Evolutionary conservation across 2,797 vertebrate species (phyloP), one percentile per base, ranked within the genome.

Genomic region (Platyrinchus mystaceus): DNA sequence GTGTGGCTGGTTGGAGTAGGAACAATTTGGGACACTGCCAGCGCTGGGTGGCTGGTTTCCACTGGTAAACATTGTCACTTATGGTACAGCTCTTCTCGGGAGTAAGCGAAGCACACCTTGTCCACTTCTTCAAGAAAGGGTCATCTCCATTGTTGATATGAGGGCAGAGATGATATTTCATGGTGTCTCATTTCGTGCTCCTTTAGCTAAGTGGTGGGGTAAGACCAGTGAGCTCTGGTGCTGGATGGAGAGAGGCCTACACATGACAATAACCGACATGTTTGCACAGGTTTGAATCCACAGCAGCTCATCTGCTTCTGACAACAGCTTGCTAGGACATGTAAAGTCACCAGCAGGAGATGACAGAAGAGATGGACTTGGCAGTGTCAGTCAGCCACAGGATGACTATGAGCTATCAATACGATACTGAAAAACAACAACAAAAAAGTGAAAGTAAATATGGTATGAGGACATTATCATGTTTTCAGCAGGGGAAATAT

Each of bases 1-100:
- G 18, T 95, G 94, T 86, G 88, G 90, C 91, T 94, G 90, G 53
- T 81, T 94, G 88, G 89, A 94, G 79, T 30, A 90, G 59, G 56
- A 87, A 53, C 23, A 47, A 50, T 49, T 32, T 96, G 91, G 78
- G 84, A 81, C 13, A 7, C 26, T 79, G 87, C 89, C 86, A 94
- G 39, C 6, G 10, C 70, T 82, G 68, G 60, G 89, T 90, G 69
- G 76, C 73, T 89, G 50, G 58, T 81, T 92, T 92, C 82, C 85
- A 78, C 89, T 84, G 68, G 81, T 82, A 97, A 96, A 93, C 71
- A 80, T 85, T 70, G 74, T 84, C 74, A 74, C 70, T 93, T 87
- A 56, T 8, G 27, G 21, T 58, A 55, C 74, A 85, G 46, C 36
- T 59, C 30, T 63, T 56, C 81, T 83, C 52, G 74, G 34, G 64